Evolutionary conservation across 2,113 vertebrate species (phyloP).

Genomic region (Pseudopipra pipra): DNA sequence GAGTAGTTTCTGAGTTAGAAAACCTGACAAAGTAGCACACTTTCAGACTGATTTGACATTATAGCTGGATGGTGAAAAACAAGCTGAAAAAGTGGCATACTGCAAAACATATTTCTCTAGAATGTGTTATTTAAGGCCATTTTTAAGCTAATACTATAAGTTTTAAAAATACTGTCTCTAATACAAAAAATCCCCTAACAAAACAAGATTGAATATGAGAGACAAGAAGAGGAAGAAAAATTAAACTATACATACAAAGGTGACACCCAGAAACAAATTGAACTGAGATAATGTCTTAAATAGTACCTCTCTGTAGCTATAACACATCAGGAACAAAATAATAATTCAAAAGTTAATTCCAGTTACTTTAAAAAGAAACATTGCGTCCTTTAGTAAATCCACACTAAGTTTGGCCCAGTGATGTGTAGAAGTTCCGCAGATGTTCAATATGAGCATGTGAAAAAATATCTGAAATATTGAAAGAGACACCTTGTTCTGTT

Average conservation of each 20-base stretch:
- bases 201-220: fast-evolving
- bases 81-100: not conserved
- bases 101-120: not conserved
- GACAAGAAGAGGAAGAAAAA: not conserved
- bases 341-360: not conserved
- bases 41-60: not conserved
- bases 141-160: not conserved
- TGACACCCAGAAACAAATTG: not conserved
- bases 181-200: not conserved
- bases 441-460: fast-evolving
- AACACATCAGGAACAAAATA: not conserved
- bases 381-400: not conserved
- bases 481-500: not conserved
- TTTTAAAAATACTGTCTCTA: not conserved
- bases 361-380: not conserved
- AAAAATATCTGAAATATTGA: not conserved
- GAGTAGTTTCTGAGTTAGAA: not conserved
- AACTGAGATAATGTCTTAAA: not conserved
- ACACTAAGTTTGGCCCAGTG: not conserved
- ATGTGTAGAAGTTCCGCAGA: not conserved
- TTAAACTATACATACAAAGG: not conserved
- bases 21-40: not conserved
- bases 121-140: not conserved
- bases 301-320: not conserved
- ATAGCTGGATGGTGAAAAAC: not conserved